Conservation (phyloP, 2,113 vertebrate species). For the Fulmarus glacialis region DNA sequence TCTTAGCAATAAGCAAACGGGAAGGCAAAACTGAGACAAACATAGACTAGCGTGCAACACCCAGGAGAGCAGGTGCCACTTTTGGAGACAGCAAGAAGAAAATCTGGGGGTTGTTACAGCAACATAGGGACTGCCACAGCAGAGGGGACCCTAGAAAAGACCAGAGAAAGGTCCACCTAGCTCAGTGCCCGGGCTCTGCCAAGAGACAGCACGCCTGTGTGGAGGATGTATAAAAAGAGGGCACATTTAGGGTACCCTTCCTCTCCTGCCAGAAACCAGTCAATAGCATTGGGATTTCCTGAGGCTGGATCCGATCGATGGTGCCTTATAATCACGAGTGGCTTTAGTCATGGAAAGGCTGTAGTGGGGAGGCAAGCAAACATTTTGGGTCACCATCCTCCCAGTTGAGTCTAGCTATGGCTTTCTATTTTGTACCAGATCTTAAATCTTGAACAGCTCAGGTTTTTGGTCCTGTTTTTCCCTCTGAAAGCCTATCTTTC, state of each 20-base stretch:
- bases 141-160: neutral
- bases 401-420: neutral
- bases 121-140: neutral
- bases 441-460: neutral
- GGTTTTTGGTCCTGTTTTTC: neutral
- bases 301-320: neutral
- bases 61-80: neutral
- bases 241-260: accelerated
- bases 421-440: neutral
- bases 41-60: neutral
- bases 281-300: neutral
- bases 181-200: neutral
- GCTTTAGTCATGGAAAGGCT: neutral
- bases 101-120: neutral
- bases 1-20: neutral
- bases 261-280: neutral
- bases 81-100: neutral
- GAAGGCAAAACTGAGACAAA: neutral
- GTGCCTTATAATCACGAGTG: neutral
- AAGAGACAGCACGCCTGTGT: neutral
- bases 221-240: neutral
- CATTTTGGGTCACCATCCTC: neutral
- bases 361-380: neutral
- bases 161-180: neutral
- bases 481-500: neutral